A percentile compares a stretch with the other conserved stretches of the same genome.
Evolutionary conservation across 1,140 invertebrate species (phyloP).

Genomic region (Zaprionus capensis): DNA sequence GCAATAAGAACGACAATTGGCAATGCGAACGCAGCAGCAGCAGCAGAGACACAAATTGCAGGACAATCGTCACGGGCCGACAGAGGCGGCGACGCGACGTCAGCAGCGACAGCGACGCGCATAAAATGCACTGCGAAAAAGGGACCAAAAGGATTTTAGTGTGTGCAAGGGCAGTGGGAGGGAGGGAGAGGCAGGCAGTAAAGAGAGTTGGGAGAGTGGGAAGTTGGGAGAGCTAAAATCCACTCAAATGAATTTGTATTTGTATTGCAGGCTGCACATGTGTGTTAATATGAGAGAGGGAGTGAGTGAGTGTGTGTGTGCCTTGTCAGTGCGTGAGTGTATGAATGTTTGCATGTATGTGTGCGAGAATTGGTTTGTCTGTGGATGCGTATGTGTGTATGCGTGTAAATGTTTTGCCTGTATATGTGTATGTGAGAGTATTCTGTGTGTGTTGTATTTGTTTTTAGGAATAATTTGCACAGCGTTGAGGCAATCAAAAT

Average conservation of each 20-base stretch:
- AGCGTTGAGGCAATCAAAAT: constrained; percentile 67
- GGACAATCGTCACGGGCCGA: constrained; percentile 66
- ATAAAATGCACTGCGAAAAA: constrained; percentile 73
- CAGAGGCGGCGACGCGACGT: constrained; percentile 7
- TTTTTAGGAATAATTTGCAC: constrained; percentile 76
- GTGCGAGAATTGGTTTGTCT: too few relatives aligned
- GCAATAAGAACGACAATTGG: constrained; percentile 78
- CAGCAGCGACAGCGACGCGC: constrained; percentile 27
- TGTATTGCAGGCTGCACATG: constrained; percentile 28
- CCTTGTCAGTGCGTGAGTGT: too few relatives aligned
- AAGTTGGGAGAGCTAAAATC: constrained; percentile 44
- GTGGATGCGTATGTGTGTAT: too few relatives aligned
- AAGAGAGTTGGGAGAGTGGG: constrained; percentile 4
- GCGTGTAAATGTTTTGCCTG: constrained; percentile 5
- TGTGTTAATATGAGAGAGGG: not conserved
- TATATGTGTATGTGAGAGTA: constrained; percentile 20
- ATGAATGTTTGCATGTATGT: too few relatives aligned
- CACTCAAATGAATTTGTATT: constrained; percentile 80
- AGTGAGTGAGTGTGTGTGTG: not conserved
- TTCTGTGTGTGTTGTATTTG: constrained; percentile 39
- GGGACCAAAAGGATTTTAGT: constrained; percentile 61
- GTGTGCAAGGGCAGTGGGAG: constrained; percentile 15
- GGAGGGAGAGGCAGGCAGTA: constrained; percentile 37
- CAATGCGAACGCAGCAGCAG: constrained; percentile 57
- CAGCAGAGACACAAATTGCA: constrained; percentile 71